Base-by-base conservation (phyloP, 2,113 vertebrate genomes). In the Piliocolobus tephrosceles region DNA sequence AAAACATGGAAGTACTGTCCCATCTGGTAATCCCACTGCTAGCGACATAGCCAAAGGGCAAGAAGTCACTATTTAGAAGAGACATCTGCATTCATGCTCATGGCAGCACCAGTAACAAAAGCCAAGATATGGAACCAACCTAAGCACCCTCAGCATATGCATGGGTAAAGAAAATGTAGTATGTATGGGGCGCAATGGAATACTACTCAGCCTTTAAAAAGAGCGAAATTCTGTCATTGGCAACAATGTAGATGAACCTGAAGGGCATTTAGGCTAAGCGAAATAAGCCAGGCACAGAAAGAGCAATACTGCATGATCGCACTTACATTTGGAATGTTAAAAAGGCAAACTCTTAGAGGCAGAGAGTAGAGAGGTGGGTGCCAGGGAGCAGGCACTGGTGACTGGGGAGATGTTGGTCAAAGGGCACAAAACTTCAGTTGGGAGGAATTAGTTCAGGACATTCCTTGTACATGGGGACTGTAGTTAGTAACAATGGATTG, bases 131-230 rank as follows among this genome's bases (percentile, higher is more conserved):
- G 3, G 40, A 45, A 16, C 25, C 73, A 43, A 27, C 12, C 40
- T 27, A 14, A 40, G 38, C 22, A 22, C 13, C 72, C 25, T 25
- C 23, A 43, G 40, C 40, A 27, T 25, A 27, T 6, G 6, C 22
- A 45, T 0, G 13, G 40, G 43, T 27, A 6, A 68, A 43, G 73
- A 13, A 75, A 75, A 14, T 2, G 23, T 14, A 23, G 40, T 5
- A 1, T 2, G 3, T 3, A 27, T 0, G 52, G 52, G 52, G 6
- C 6, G 4, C 73, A 27, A 13, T 3, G 23, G 73, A 72, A 45
- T 16, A 27, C 23, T 27, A 75, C 7, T 27, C 38, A 8, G 40
- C 73, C 40, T 45, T 27, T 23, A 75, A 45, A 27, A 75, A 27
- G 40, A 75, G 13, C 3, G 25, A 43, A 45, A 27, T 45, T 11